Evolutionary conservation across 2,888 invertebrate species (phyloP).

Genomic region (Trachelus iudaicus): DNA sequence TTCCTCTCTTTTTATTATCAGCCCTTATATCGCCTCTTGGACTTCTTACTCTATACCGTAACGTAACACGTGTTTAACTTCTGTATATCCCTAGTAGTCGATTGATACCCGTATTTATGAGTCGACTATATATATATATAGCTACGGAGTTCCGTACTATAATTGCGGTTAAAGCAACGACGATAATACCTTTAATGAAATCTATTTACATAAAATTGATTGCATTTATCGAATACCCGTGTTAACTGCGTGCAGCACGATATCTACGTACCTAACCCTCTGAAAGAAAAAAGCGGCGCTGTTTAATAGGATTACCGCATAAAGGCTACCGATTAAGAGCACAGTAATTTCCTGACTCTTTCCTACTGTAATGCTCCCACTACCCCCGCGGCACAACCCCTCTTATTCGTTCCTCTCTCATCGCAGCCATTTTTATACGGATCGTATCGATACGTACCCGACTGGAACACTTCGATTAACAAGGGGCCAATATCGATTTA

Average conservation of each 20-base stretch:
- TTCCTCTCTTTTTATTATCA: neutral
- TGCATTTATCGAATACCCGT: neutral
- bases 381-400: too few species aligned
- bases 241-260: neutral
- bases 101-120: neutral
- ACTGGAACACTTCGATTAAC: neutral
- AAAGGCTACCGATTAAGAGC: neutral
- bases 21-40: neutral
- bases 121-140: neutral
- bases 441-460: neutral
- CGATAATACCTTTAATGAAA: neutral
- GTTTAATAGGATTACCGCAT: neutral
- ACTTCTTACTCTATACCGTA: neutral
- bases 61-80: neutral
- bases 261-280: neutral
- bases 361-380: neutral
- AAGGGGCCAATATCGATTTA: neutral
- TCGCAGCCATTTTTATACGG: neutral
- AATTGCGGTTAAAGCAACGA: neutral
- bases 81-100: neutral
- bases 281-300: neutral
- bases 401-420: neutral
- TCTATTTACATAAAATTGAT: neutral
- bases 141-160: neutral
- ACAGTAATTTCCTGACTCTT: neutral